Percentiles rank a stretch among this genome's conserved stretches.
Conservation (phyloP, 1,140 invertebrate genomes). For the Pygmarrhopalites habei region DNA sequence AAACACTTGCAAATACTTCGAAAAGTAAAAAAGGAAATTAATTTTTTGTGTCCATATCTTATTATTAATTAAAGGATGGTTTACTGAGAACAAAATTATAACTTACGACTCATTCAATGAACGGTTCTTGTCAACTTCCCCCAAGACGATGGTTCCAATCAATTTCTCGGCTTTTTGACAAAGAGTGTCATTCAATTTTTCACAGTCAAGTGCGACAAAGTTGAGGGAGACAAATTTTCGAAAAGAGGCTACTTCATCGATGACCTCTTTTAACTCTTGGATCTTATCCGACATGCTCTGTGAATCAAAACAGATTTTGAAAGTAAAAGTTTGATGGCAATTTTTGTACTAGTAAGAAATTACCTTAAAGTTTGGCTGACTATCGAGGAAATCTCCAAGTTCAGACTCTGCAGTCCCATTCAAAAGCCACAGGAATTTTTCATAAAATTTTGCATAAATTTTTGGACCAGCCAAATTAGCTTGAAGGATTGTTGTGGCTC, state of each 20-base stretch:
- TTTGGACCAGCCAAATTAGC: slow-evolving; percentile 59
- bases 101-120: slow-evolving; percentile 64
- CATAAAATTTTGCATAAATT: slow-evolving; percentile 59
- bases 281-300: slow-evolving; percentile 53
- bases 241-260: slow-evolving; percentile 60
- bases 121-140: slow-evolving; percentile 67
- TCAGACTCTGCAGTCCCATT: slow-evolving; percentile 58
- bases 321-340: background rate
- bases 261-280: slow-evolving; percentile 57
- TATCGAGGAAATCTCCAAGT: slow-evolving; percentile 58
- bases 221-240: slow-evolving; percentile 63
- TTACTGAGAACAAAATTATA: no score
- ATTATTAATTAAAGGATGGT: no score
- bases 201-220: slow-evolving; percentile 67
- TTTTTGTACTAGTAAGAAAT: background rate
- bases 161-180: slow-evolving; percentile 59
- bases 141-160: slow-evolving; percentile 61
- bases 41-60: no score
- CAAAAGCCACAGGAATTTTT: slow-evolving; percentile 60
- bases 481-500: slow-evolving; percentile 52
- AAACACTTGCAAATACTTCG: slow-evolving; percentile 71
- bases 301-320: no score
- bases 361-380: slow-evolving; percentile 54
- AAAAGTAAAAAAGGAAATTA: background rate
- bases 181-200: slow-evolving; percentile 62